phyloP scores from a whole-genome alignment of 2,888 invertebrate genomes.

The Anticlea derivata region DNA sequence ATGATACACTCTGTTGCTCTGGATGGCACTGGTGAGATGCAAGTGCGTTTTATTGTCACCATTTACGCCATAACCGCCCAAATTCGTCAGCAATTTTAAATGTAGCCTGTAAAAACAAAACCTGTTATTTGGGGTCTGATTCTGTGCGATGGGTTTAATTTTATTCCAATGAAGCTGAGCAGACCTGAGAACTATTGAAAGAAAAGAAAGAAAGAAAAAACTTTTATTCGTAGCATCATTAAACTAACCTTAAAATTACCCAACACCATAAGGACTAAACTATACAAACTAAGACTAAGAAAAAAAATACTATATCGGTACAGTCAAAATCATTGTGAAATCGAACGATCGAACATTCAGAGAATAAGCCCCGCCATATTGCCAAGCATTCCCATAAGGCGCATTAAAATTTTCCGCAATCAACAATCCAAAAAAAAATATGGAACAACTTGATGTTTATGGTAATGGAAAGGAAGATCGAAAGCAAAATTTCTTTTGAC shows the following conservation, averaged over 20 bases:
- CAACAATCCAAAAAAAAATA: constrained; percentile 36
- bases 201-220: no score
- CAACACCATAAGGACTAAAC: no score
- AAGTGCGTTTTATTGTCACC: constrained; percentile 31
- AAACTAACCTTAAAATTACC: no score
- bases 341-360: not conserved
- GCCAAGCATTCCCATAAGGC: constrained; percentile 26
- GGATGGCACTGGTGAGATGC: constrained; percentile 20
- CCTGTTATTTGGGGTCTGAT: constrained; percentile 13
- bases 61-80: constrained; percentile 25
- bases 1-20: constrained; percentile 15
- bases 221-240: no score
- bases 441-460: constrained; percentile 49
- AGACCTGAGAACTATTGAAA: no score
- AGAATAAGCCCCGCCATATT: not conserved
- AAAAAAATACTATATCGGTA: no score
- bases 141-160: not conserved
- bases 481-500: constrained; percentile 54
- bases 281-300: no score
- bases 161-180: no score
- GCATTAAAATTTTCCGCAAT: constrained; percentile 38
- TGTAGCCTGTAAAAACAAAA: constrained; percentile 26
- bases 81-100: constrained; percentile 28
- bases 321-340: no score
- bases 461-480: constrained; percentile 42